A percentile compares a stretch with the other conserved stretches of the same genome.
These are phyloP conservation scores for Platichthys flesus DNA, from an alignment of 2,113 vertebrate genomes.

Conservation along the genomic window DNA sequence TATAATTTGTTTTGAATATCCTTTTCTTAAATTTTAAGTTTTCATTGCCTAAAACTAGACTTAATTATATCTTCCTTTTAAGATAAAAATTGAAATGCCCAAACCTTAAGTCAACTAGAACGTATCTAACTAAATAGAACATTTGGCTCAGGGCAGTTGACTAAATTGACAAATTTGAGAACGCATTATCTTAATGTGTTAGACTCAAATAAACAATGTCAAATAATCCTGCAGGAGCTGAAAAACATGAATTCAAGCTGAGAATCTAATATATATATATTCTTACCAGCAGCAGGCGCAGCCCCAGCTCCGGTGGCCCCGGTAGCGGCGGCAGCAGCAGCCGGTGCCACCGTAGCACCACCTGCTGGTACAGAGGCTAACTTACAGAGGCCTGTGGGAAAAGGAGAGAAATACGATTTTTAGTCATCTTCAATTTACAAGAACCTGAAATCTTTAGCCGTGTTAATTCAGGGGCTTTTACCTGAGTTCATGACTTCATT, in stretches of 20 bases:
- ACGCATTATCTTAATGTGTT: too few relatives aligned
- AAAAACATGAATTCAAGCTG: too few relatives aligned
- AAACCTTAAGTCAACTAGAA: too few relatives aligned
- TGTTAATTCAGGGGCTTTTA: conserved; percentile 25
- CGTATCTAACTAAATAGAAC: background rate
- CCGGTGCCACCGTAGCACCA: conserved; percentile 79
- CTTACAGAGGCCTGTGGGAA: conserved; percentile 80
- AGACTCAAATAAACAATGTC: background rate
- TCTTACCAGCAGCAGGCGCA: conserved; percentile 84
- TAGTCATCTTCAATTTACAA: background rate
- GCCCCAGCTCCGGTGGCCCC: conserved; percentile 71
- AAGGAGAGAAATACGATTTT: background rate
- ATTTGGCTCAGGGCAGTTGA: too few relatives aligned
- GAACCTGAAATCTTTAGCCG: background rate
- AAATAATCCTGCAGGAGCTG: too few relatives aligned
- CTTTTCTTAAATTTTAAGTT: too few relatives aligned
- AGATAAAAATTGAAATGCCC: too few relatives aligned
- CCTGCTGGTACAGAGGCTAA: conserved; percentile 87
- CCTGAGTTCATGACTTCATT: conserved; percentile 79
- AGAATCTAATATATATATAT: too few relatives aligned
- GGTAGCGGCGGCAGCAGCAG: conserved; percentile 61
- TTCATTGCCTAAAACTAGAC: too few relatives aligned
- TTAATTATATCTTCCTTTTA: too few relatives aligned
- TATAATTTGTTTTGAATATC: too few relatives aligned
- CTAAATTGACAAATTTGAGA: too few relatives aligned